These are phyloP conservation scores for Pteropus rufus DNA, from an alignment of 2,797 vertebrate species.

Conservation along the genomic window DNA sequence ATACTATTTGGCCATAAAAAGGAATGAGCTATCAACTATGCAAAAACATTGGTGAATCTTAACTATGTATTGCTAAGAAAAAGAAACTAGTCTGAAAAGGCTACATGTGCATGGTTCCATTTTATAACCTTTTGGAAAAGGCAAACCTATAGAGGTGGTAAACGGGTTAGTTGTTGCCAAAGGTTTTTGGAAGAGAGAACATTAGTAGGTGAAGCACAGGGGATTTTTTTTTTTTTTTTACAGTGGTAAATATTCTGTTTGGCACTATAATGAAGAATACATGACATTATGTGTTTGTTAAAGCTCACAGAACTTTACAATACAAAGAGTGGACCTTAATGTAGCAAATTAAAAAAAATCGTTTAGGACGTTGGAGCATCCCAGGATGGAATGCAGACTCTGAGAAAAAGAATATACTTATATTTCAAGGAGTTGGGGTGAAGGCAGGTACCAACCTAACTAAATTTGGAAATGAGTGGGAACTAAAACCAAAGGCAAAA, in stretches of 20 bases:
- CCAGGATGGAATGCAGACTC: neutral
- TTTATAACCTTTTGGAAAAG: neutral
- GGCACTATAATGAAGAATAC: neutral
- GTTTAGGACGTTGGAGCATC: neutral
- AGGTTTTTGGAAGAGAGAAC: neutral
- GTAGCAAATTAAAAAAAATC: neutral
- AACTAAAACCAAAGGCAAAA: neutral
- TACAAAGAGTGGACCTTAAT: too few species aligned
- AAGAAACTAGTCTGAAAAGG: neutral
- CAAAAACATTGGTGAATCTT: neutral
- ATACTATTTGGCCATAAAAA: neutral
- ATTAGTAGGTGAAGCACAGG: neutral
- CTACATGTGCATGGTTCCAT: neutral
- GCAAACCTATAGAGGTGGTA: neutral
- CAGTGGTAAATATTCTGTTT: neutral
- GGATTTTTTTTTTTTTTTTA: neutral
- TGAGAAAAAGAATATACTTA: neutral
- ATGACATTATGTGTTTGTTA: neutral
- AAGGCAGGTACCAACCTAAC: neutral
- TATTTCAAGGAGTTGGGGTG: neutral
- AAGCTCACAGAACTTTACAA: neutral
- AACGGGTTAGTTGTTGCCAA: neutral
- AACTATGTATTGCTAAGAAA: neutral
- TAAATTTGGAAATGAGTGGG: neutral
- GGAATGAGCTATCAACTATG: neutral